phyloP scores from a whole-genome alignment of 2,113 vertebrate genomes.

The Atlantisia rogersi region DNA sequence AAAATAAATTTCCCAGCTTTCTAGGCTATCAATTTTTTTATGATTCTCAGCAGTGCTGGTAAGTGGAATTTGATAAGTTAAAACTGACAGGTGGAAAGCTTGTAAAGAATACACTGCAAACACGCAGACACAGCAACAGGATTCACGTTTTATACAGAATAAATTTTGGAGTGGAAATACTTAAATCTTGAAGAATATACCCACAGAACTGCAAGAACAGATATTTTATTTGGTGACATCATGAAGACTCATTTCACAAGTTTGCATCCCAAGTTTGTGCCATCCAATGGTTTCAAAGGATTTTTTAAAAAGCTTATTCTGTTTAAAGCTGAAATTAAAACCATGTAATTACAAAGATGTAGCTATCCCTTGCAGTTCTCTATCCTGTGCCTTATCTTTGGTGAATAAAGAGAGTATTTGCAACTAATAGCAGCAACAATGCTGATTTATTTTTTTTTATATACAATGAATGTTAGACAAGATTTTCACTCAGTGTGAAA shows the following conservation, averaged over 20 bases:
- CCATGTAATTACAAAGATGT: not conserved
- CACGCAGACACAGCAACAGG: fast-evolving
- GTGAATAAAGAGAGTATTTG: not conserved
- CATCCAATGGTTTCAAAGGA: not conserved
- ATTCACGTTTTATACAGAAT: not conserved
- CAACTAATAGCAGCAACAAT: not conserved
- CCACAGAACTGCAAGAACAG: not conserved
- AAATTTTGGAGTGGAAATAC: not conserved
- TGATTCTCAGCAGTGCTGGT: not conserved
- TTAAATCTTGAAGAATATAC: not conserved
- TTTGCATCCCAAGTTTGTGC: not conserved
- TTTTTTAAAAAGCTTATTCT: not conserved
- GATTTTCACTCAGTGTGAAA: not conserved
- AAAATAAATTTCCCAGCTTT: not conserved
- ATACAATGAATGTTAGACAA: not conserved
- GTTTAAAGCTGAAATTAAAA: not conserved
- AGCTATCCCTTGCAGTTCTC: not conserved
- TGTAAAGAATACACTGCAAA: not conserved
- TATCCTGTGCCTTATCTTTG: not conserved
- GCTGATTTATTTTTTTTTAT: not conserved
- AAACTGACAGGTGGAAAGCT: not conserved
- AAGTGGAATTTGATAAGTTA: not conserved
- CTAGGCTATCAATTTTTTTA: not conserved
- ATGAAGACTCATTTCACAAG: not conserved
- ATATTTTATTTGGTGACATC: not conserved